Percentiles rank a stretch among this genome's conserved stretches.
These are phyloP conservation scores for Coryphaenoides rupestris DNA, from an alignment of 2,113 vertebrate species.

Conservation along the genomic window DNA sequence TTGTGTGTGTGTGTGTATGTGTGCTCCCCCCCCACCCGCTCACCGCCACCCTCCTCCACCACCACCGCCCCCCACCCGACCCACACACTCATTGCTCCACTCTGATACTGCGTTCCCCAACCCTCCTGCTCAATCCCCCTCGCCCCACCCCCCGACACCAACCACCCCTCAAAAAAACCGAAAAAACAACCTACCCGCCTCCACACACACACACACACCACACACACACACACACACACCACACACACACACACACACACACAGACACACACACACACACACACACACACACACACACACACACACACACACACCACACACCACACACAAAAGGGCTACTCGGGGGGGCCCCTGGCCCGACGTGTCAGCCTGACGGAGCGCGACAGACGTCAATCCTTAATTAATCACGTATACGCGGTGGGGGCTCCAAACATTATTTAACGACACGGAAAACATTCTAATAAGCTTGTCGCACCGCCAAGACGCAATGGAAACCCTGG, in stretches of 20 bases:
- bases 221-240: slow-evolving; percentile 11
- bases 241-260: slow-evolving; percentile 7
- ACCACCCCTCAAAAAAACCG: too few species aligned
- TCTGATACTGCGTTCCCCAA: slow-evolving; percentile 56
- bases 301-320: slow-evolving; percentile 12
- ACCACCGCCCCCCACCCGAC: slow-evolving; percentile 6
- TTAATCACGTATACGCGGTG: slow-evolving; percentile 70
- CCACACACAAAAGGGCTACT: slow-evolving; percentile 29
- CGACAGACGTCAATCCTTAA: slow-evolving; percentile 70
- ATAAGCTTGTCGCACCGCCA: slow-evolving; percentile 73
- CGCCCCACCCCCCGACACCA: slow-evolving; percentile 43
- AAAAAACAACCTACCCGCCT: slow-evolving; percentile 10
- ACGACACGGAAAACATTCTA: slow-evolving; percentile 74
- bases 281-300: slow-evolving; percentile 11
- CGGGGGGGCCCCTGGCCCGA: slow-evolving; percentile 50
- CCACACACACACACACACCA: slow-evolving; percentile 31
- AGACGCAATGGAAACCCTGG: slow-evolving; percentile 54
- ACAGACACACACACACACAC: background rate
- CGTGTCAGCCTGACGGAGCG: slow-evolving; percentile 62
- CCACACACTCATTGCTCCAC: slow-evolving; percentile 65
- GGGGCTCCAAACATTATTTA: slow-evolving; percentile 72
- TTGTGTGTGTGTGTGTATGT: background rate
- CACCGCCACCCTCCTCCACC: too few species aligned
- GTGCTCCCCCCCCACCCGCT: background rate
- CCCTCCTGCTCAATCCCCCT: slow-evolving; percentile 57